phyloP scores from a whole-genome alignment of 35 echinoderm and acorn worm genomes.

The Nesometra sesokonis region DNA sequence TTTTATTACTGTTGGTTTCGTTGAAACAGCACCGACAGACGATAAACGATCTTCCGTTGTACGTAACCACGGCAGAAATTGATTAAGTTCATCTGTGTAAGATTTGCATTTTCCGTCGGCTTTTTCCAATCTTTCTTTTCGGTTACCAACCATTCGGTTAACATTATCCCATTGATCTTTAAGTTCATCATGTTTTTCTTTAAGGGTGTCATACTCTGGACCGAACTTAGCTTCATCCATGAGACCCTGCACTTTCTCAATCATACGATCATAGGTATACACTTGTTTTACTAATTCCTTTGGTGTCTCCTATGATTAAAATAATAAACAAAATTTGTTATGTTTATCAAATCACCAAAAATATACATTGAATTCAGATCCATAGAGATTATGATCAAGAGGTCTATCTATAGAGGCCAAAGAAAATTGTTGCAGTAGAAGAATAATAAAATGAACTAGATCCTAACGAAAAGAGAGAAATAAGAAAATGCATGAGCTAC shows the following conservation, averaged over 20 bases:
- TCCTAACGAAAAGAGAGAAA: no score
- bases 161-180: conserved; percentile 60
- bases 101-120: conserved; percentile 63
- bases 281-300: conserved; percentile 97
- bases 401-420: no score
- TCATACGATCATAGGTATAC: conserved; percentile 86
- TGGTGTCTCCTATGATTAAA: conserved; percentile 63
- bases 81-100: conserved; percentile 86
- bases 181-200: conserved; percentile 61
- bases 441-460: no score
- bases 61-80: conserved; percentile 89
- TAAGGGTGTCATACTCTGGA: conserved; percentile 59
- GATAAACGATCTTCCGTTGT: conserved; percentile 72
- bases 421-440: no score
- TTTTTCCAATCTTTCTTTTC: conserved; percentile 53
- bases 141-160: conserved; percentile 33
- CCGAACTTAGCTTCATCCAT: conserved; percentile 62
- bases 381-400: no score
- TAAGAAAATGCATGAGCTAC: no score
- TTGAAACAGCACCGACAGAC: conserved; percentile 66
- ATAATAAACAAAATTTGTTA: background rate
- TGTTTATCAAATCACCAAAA: no score
- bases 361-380: no score
- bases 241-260: conserved; percentile 66
- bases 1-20: conserved; percentile 86